Evolutionary conservation across 2,888 invertebrate genomes (phyloP).

Genomic region (Heteropelma amictum): DNA sequence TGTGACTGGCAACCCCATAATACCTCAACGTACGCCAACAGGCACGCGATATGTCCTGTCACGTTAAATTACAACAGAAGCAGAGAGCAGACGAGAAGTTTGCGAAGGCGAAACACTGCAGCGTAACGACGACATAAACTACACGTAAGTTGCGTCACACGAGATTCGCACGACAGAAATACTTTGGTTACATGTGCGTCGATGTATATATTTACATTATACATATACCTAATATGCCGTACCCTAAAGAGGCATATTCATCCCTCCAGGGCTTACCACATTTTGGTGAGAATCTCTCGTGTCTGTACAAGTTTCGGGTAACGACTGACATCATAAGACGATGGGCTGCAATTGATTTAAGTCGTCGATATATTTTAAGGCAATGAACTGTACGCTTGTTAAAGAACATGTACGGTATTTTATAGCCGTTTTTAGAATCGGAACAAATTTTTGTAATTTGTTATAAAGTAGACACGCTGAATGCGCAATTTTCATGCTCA

Average conservation of each 20-base stretch:
- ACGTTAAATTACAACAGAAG: conserved; percentile 13
- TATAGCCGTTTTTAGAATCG: no score
- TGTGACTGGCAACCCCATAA: neutral
- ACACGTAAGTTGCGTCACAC: conserved; percentile 22
- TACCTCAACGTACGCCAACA: conserved; percentile 23
- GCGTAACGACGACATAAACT: conserved; percentile 34
- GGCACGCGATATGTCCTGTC: conserved; percentile 41
- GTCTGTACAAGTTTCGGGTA: neutral
- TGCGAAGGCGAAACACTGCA: conserved; percentile 24
- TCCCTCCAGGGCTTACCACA: neutral
- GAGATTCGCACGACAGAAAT: conserved; percentile 7
- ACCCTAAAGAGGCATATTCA: conserved; percentile 5
- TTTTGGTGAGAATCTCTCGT: neutral
- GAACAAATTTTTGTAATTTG: no score
- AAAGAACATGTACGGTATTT: no score
- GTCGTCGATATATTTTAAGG: neutral
- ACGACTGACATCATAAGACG: neutral
- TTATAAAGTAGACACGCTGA: no score
- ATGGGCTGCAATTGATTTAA: conserved; percentile 2
- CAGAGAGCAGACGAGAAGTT: conserved; percentile 19
- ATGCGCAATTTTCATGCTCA: no score
- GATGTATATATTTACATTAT: neutral
- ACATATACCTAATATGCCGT: neutral
- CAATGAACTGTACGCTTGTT: neutral
- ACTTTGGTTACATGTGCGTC: neutral